Percentiles rank a stretch among this genome's conserved stretches.
Evolutionary conservation across 1,140 invertebrate species (phyloP).

Genomic region (Drosophila serrata): DNA sequence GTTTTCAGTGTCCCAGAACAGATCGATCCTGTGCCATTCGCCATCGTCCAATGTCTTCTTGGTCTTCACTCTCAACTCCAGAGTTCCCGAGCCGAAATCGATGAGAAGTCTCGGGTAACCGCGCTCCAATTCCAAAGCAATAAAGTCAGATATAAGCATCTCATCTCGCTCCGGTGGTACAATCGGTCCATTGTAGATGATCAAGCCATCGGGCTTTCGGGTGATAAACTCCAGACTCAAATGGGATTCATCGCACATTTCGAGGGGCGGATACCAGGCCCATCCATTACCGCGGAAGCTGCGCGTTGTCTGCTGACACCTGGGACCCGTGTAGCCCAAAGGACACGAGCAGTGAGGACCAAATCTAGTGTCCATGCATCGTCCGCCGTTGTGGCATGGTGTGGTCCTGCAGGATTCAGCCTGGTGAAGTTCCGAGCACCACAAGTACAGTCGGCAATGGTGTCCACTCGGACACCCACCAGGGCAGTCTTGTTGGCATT

Average conservation of each 20-base stretch:
- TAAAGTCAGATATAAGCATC: conserved; percentile 96
- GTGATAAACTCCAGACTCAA: conserved; percentile 98
- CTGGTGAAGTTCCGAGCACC: conserved; percentile 95
- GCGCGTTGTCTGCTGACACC: conserved; percentile 97
- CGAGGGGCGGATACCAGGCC: conserved; percentile 98
- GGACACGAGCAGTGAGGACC: conserved; percentile 96
- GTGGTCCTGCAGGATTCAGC: conserved; percentile 95
- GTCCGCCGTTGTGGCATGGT: conserved; percentile 98
- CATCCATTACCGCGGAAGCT: conserved; percentile 97
- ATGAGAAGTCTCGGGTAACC: conserved; percentile 96
- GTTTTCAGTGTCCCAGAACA: conserved; percentile 97
- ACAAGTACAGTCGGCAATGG: conserved; percentile 96
- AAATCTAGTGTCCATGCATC: conserved; percentile 95
- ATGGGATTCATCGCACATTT: conserved; percentile 98
- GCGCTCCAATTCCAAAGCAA: conserved; percentile 95
- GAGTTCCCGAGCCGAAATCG: conserved; percentile 97
- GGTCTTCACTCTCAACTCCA: conserved; percentile 95
- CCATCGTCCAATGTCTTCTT: conserved; percentile 95
- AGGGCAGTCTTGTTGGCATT: conserved; percentile 98
- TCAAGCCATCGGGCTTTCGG: conserved; percentile 94
- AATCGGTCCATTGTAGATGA: conserved; percentile 98
- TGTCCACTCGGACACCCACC: conserved; percentile 95
- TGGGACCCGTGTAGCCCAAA: conserved; percentile 95
- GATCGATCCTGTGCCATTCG: conserved; percentile 97
- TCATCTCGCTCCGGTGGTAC: conserved; percentile 95